Conservation (phyloP, 2,113 vertebrate genomes). For the Ceyx margarethae region DNA sequence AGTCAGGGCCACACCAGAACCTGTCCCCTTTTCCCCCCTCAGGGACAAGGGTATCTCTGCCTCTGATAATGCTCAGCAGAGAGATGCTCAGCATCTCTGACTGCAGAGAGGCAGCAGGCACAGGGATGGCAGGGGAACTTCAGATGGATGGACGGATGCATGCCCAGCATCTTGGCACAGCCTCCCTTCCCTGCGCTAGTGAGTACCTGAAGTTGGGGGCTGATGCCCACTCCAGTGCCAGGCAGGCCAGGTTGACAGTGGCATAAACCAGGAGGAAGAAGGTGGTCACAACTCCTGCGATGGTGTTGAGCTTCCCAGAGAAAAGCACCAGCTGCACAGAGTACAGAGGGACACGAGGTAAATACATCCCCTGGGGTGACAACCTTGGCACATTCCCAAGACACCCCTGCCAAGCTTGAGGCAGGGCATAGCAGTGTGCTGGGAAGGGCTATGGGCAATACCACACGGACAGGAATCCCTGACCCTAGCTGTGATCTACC, state of each 20-base stretch:
- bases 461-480: neutral
- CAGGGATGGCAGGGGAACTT: neutral
- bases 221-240: conserved; percentile 90
- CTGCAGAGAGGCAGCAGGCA: neutral
- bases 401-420: neutral
- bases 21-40: neutral
- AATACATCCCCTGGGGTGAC: neutral
- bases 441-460: neutral
- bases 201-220: conserved; percentile 89
- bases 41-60: neutral
- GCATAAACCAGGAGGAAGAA: conserved; percentile 92
- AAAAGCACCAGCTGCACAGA: conserved; percentile 85
- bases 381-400: fast-evolving
- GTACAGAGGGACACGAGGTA: neutral
- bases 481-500: neutral
- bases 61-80: neutral
- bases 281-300: conserved; percentile 88
- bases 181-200: neutral
- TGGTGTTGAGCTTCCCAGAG: conserved; percentile 91
- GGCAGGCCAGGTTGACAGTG: conserved; percentile 87
- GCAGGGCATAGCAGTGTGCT: fast-evolving
- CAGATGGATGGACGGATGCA: neutral
- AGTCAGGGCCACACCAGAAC: neutral
- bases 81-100: neutral
- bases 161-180: neutral